These are phyloP conservation scores for Pilophorus perplexus DNA, from an alignment of 2,888 invertebrate genomes.

Conservation along the genomic window DNA sequence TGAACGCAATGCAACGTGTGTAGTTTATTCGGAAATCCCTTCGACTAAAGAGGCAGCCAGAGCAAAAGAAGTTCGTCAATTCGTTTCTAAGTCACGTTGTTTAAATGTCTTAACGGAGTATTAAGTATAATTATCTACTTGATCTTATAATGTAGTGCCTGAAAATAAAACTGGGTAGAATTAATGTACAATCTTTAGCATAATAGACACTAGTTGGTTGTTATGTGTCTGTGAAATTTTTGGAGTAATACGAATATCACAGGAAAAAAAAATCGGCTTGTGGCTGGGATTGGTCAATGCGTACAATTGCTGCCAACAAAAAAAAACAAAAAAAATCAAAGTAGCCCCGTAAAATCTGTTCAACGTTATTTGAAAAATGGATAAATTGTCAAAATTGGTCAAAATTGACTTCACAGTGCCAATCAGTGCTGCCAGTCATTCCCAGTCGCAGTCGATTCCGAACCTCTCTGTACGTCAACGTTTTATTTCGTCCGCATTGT, in stretches of 20 bases:
- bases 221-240: conserved; percentile 13
- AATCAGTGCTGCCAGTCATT: too few relatives aligned
- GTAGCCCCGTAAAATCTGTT: too few relatives aligned
- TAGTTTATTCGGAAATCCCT: too few relatives aligned
- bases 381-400: too few relatives aligned
- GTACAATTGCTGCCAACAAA: neutral
- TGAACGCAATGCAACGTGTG: too few relatives aligned
- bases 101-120: conserved; percentile 32
- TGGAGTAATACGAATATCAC: neutral
- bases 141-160: conserved; percentile 27
- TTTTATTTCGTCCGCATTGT: too few relatives aligned
- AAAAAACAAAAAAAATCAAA: conserved; percentile 2
- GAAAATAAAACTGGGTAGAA: neutral
- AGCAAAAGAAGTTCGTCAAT: conserved; percentile 6
- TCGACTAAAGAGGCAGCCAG: neutral
- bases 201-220: conserved; percentile 22
- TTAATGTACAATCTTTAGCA: conserved; percentile 21
- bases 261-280: neutral
- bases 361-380: too few relatives aligned
- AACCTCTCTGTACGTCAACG: too few relatives aligned
- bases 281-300: neutral
- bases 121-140: conserved; percentile 8
- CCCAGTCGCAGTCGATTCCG: too few relatives aligned
- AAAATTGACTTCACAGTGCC: too few relatives aligned
- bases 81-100: conserved; percentile 31